phyloP scores from a whole-genome alignment of 2,888 invertebrate genomes.

The Acheta domesticus region DNA sequence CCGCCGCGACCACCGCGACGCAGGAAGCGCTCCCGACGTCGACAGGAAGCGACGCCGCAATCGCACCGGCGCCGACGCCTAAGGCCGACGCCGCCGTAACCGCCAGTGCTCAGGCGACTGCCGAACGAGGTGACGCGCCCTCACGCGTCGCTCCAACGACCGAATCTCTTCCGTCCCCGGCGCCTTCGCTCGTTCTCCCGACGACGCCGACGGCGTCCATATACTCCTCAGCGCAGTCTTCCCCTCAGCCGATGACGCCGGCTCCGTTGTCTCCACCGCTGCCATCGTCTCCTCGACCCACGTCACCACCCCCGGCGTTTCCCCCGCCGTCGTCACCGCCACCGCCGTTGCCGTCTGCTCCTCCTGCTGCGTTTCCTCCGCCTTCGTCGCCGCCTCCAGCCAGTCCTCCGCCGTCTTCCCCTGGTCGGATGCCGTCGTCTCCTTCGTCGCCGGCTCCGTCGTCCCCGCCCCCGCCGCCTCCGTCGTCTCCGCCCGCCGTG shows the following conservation, averaged over 20 bases:
- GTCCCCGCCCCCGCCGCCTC: neutral
- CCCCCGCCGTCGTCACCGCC: neutral
- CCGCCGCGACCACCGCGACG: neutral
- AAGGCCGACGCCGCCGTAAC: too few relatives aligned
- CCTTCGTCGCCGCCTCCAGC: neutral
- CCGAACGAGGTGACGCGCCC: too few relatives aligned
- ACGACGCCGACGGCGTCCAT: neutral
- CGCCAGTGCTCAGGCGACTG: too few relatives aligned
- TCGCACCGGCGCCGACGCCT: too few relatives aligned
- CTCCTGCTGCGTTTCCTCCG: neutral
- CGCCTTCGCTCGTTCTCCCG: neutral
- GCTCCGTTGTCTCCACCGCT: constrained; percentile 20
- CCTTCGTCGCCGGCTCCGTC: neutral
- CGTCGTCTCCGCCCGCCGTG: neutral
- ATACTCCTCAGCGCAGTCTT: neutral
- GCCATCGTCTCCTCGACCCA: constrained; percentile 3
- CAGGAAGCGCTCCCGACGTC: neutral
- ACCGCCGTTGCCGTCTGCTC: neutral
- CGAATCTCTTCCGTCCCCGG: neutral
- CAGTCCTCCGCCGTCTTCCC: neutral
- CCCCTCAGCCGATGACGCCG: neutral
- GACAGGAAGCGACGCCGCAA: neutral
- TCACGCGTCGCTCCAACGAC: too few relatives aligned
- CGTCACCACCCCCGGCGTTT: neutral
- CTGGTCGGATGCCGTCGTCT: neutral